Base-by-base conservation (phyloP, 2,888 invertebrate species). In the Anticlea derivata region DNA sequence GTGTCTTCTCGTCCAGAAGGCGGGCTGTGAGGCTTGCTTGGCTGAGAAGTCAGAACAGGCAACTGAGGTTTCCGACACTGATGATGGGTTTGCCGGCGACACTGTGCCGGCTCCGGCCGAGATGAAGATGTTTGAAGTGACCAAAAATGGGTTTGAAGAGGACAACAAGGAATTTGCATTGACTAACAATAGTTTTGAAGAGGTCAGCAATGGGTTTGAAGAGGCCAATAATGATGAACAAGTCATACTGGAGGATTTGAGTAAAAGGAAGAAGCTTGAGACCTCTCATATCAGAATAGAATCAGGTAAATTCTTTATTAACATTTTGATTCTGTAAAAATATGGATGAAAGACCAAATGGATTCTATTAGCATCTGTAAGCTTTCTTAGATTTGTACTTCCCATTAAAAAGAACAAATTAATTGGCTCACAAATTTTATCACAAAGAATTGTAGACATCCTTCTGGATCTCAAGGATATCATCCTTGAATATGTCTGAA, bases 1-100 rank as follows among this genome's bases (percentile, higher is more conserved):
- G 58, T 96, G 96, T 73, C 84, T 96, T 31, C 73, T 95, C 23
- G 84, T 90, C 11, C 95, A 96, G 71, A 94, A 92, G 60, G 80
- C 90, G 26, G 93, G 93, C 7, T 95, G 95, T 70, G 79, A 85
- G 57, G 91, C 92, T 60, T 94, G 94, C 68, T 54, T 52, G 30
- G 61, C 61, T 33, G 51, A 66, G 29, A 64, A 66, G 29, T 41
- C 45, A 11, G 50, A 65, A 23, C 39, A 50, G 8, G 64, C 58
- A 6, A 55, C 44, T n/a, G 49, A 56, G 35, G 55, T 23, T 26
- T 53, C 55, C 2, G 57, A 57, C 23, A 45, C 50, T 7, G 60
- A 60, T 35, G 64, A 64, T 1, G 67, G 64, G 0, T 56, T 59
- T 0, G 46, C 44, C n/a, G 66, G 55, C 4, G 65, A 63, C 2